Evolutionary conservation across 92 coral and sea anemone genomes (phyloP).

Genomic region (Virgularia gustaviana): DNA sequence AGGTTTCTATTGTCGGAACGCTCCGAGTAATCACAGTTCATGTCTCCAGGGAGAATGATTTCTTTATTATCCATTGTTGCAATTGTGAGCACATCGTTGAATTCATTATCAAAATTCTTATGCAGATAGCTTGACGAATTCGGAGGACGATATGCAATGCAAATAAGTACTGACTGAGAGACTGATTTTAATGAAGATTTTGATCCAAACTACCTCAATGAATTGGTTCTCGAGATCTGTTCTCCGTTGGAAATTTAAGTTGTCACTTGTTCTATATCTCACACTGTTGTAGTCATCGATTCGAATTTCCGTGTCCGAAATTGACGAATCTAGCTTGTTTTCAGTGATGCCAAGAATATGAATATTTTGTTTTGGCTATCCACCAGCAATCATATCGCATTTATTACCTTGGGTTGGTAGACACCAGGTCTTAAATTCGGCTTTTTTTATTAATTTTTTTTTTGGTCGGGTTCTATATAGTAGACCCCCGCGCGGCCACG

Average conservation of each 20-base stretch:
- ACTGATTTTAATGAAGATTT: background rate
- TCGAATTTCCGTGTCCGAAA: background rate
- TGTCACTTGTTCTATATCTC: background rate
- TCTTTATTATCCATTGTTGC: constrained; percentile 8
- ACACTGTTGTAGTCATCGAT: background rate
- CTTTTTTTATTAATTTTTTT: too few species aligned
- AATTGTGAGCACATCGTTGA: background rate
- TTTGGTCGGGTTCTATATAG: too few species aligned
- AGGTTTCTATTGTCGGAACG: background rate
- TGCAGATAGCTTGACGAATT: background rate
- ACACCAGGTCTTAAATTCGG: too few species aligned
- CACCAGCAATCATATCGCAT: background rate
- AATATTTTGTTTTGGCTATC: background rate
- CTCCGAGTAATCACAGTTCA: background rate
- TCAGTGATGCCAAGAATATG: background rate
- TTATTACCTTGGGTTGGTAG: too few species aligned
- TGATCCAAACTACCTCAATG: background rate
- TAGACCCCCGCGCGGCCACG: too few species aligned
- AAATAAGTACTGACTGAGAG: background rate
- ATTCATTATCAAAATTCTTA: background rate
- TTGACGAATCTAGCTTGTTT: background rate
- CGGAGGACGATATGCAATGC: constrained; percentile 3
- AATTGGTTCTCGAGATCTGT: background rate
- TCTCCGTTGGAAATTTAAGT: background rate
- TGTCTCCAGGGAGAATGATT: constrained; percentile 15